Evolutionary conservation across 2,113 vertebrate species (phyloP), one percentile per base, ranked within the genome.

Genomic region (Platysternon megacephalum): DNA sequence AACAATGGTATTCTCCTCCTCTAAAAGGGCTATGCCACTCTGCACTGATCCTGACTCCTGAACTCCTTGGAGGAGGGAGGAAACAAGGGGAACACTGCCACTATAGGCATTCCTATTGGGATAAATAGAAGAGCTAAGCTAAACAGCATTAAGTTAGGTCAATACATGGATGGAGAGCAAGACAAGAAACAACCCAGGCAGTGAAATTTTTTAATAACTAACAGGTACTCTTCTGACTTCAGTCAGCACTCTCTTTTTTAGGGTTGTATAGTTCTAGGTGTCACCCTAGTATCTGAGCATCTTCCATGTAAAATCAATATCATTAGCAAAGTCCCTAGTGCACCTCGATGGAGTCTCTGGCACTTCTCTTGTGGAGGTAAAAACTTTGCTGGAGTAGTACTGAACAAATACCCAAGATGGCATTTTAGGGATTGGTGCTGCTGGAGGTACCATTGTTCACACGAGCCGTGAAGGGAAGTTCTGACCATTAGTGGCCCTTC

Each of bases 111-210:
- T 92, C 89, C 42, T 95, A 3, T 74, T 94, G 78, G 84, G 84
- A 87, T 90, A 72, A 92, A 93, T 22, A 86, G 17, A 39, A 78
- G 28, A 84, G 17, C 5, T 91, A 85, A 90, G 44, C 76, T 29
- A 78, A 97, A 52, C 49, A 81, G 78, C 14, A 21, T 26, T 93
- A 85, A 94, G 42, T 11, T 81, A 22, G 1, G 2, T 46, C 11
- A 86, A 5, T 24, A 74, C 78, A 58, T 2, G 4, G 56, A 53
- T 17, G 84, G 10, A 84, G 6, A 91, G 12, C 42, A 28, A 11
- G 53, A 56, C 65, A 28, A 22, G 53, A 89, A 95, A 87, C 55
- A 93, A 89, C 61, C 29, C 74, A 90, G 39, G 55, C 6, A 94
- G 90, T 16, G 83, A 82, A 9, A 12, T 76, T 76, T 46, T 42